Evolutionary conservation across 2,113 vertebrate species (phyloP).

Genomic region (Ceyx cyanopectus): DNA sequence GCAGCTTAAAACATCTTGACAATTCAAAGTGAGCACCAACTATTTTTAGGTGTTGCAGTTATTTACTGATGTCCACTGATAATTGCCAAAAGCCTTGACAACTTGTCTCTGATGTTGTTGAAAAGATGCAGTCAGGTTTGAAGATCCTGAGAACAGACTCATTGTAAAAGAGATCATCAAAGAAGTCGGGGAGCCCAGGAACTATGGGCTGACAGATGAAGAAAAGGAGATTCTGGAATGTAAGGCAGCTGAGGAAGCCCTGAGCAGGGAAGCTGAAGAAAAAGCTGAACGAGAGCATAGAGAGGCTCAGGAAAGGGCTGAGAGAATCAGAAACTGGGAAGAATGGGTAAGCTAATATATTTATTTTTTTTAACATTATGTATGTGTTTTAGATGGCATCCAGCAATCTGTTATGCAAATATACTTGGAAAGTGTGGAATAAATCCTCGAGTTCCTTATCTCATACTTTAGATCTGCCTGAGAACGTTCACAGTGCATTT

Average conservation of each 20-base stretch:
- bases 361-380: not conserved
- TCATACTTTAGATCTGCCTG: not conserved
- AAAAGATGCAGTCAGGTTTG: conserved; percentile 82
- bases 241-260: conserved; percentile 70
- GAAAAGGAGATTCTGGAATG: conserved; percentile 79
- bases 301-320: conserved; percentile 79
- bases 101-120: not conserved
- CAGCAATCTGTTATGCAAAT: not conserved
- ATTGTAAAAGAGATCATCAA: conserved; percentile 81
- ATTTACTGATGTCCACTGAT: not conserved
- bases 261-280: conserved; percentile 73
- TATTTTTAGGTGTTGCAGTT: not conserved
- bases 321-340: conserved; percentile 81
- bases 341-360: conserved; percentile 84
- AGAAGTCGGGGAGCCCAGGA: conserved; percentile 83
- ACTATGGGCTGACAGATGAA: conserved; percentile 82
- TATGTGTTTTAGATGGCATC: not conserved
- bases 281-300: conserved; percentile 66
- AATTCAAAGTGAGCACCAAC: not conserved
- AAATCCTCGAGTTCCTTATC: not conserved
- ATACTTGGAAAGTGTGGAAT: not conserved
- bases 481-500: not conserved
- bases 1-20: not conserved
- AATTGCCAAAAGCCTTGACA: not conserved
- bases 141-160: conserved; percentile 77